These are phyloP conservation scores for Achatina immaculata DNA, from an alignment of 1,140 invertebrate genomes.

Conservation along the genomic window DNA sequence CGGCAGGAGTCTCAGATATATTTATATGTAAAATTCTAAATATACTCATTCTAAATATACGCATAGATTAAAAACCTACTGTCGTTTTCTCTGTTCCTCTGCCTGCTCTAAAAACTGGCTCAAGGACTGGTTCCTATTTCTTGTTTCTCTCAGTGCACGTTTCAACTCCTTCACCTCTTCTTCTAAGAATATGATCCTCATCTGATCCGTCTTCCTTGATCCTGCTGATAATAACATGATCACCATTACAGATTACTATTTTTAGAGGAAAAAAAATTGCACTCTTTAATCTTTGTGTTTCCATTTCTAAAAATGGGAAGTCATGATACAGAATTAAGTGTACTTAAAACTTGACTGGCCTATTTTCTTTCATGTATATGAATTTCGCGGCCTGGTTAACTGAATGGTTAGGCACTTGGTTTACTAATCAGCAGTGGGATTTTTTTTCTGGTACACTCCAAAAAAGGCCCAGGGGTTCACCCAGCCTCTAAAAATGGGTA, in stretches of 20 bases:
- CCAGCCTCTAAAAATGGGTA: no score
- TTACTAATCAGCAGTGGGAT: no score
- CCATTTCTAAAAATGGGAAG: background rate
- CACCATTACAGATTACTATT: no score
- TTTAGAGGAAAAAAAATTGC: no score
- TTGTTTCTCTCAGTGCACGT: conserved; percentile 60
- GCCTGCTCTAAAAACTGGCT: conserved; percentile 62
- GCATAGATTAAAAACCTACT: conserved; percentile 53
- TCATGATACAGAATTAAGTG: no score
- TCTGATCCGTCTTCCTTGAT: conserved; percentile 50
- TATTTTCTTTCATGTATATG: no score
- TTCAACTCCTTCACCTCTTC: conserved; percentile 68
- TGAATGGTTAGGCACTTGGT: no score
- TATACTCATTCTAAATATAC: background rate
- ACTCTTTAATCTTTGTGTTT: no score
- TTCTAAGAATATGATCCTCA: conserved; percentile 66
- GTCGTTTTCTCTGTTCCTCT: conserved; percentile 62
- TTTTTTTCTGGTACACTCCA: no score
- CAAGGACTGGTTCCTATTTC: conserved; percentile 66
- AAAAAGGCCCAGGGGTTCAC: no score
- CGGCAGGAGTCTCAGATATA: background rate
- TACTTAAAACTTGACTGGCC: no score
- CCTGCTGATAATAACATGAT: background rate
- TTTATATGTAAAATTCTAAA: background rate
- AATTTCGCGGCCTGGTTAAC: no score